phyloP scores from a whole-genome alignment of 2,797 vertebrate species.

The Tympanoctomys barrerae region DNA sequence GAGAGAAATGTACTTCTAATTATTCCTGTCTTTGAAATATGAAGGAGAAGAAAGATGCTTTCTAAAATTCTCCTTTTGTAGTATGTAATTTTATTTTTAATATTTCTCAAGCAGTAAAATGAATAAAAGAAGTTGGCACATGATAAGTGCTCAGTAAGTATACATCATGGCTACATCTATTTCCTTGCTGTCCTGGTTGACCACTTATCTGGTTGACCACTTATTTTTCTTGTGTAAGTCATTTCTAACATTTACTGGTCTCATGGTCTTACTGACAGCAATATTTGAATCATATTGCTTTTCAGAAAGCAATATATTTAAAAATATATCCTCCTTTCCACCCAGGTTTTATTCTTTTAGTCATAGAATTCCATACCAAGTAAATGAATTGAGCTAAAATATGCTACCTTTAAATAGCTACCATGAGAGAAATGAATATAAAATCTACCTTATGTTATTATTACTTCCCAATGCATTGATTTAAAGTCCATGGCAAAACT shows the following conservation, averaged over 20 bases:
- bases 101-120: not conserved
- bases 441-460: slow-evolving; percentile 19
- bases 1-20: slow-evolving; percentile 44
- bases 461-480: slow-evolving; percentile 39
- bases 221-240: not conserved
- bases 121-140: not conserved
- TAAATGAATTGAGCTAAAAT: slow-evolving; percentile 40
- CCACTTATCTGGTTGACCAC: not conserved
- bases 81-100: slow-evolving; percentile 47
- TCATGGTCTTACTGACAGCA: not conserved
- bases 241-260: slow-evolving; percentile 8
- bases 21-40: not conserved
- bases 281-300: not conserved
- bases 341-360: not conserved
- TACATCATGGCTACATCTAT: not conserved
- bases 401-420: not conserved
- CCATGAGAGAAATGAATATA: slow-evolving; percentile 56
- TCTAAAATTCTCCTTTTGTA: not conserved
- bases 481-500: slow-evolving; percentile 32
- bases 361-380: slow-evolving; percentile 23
- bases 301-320: not conserved
- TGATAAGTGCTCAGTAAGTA: not conserved
- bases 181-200: not conserved
- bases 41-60: not conserved
- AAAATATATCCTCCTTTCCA: not conserved